Conservation (phyloP, 2,797 vertebrate species). For the Apogon talboti region DNA sequence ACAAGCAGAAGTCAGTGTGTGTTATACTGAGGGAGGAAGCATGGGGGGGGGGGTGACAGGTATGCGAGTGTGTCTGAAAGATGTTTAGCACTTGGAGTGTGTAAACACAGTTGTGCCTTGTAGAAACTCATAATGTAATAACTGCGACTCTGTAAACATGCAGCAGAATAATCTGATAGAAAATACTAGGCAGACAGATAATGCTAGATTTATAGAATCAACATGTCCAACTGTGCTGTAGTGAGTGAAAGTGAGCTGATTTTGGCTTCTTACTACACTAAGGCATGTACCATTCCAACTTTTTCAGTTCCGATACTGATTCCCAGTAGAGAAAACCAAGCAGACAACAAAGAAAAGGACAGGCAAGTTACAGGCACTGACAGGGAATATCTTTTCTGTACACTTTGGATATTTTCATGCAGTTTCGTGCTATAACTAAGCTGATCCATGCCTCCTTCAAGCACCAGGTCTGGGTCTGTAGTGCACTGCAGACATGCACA, state of each 20-base stretch:
- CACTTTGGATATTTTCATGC: too few relatives aligned
- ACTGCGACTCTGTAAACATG: constrained; percentile 46
- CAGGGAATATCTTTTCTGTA: too few relatives aligned
- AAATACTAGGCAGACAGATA: neutral
- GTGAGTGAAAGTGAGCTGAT: neutral
- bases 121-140: constrained; percentile 44
- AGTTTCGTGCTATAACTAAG: too few relatives aligned
- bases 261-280: constrained; percentile 4
- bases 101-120: constrained; percentile 44
- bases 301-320: neutral
- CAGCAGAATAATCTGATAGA: constrained; percentile 7
- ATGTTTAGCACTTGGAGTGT: constrained; percentile 13
- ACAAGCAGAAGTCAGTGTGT: constrained; percentile 1
- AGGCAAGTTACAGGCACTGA: too few relatives aligned
- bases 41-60: neutral
- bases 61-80: constrained; percentile 4
- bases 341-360: too few relatives aligned
- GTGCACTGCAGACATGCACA: too few relatives aligned
- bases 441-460: too few relatives aligned
- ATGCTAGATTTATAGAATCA: constrained; percentile 12
- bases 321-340: too few relatives aligned
- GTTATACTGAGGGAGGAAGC: neutral
- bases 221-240: constrained; percentile 7
- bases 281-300: neutral
- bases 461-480: too few relatives aligned